A percentile compares a stretch with the other conserved stretches of the same genome.
Evolutionary conservation across 2,888 invertebrate genomes (phyloP).

Genomic region (Platerodrilus igneus): DNA sequence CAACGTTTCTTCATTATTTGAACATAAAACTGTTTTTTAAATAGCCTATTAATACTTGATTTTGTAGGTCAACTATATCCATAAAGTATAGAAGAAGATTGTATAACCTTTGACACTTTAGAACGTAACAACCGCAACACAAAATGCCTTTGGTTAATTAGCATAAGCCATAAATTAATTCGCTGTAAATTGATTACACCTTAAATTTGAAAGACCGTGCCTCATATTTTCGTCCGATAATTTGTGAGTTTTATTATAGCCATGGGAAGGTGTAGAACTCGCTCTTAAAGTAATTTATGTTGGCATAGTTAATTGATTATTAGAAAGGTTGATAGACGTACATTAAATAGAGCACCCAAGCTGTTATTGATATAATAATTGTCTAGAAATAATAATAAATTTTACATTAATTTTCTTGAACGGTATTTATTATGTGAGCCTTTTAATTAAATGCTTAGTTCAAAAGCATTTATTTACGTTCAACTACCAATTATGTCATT

Average conservation of each 20-base stretch:
- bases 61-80: constrained; percentile 15
- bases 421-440: too few species aligned
- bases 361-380: too few species aligned
- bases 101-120: constrained; percentile 23
- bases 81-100: constrained; percentile 20
- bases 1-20: too few species aligned
- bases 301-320: too few species aligned
- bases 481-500: too few species aligned
- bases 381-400: too few species aligned
- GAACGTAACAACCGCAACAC: constrained; percentile 12
- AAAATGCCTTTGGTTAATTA: constrained; percentile 26
- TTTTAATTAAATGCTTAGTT: too few species aligned
- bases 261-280: constrained; percentile 11
- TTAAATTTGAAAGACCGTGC: constrained; percentile 21
- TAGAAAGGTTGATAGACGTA: too few species aligned
- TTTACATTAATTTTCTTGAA: too few species aligned
- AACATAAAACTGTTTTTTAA: too few species aligned
- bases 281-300: constrained; percentile 12
- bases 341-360: too few species aligned
- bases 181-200: constrained; percentile 23
- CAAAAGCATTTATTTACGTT: too few species aligned
- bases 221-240: constrained; percentile 15
- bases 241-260: constrained; percentile 11
- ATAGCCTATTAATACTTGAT: constrained; percentile 11
- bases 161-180: constrained; percentile 29